A percentile compares a stretch with the other conserved stretches of the same genome.
These are phyloP conservation scores for Peromyscus attwateri DNA, from an alignment of 2,797 vertebrate species.

Conservation along the genomic window DNA sequence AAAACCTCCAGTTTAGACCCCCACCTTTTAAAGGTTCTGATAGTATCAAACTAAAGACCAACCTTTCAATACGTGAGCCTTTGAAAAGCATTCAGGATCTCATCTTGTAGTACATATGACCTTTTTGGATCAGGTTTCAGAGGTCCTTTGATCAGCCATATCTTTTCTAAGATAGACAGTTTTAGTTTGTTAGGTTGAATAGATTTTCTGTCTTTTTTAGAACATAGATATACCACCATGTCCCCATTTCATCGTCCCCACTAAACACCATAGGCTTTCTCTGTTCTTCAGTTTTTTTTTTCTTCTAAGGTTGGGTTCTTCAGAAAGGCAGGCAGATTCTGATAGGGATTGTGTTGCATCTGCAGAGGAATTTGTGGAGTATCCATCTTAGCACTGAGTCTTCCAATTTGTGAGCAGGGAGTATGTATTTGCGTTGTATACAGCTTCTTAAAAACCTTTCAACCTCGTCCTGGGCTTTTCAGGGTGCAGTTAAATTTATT, in stretches of 20 bases:
- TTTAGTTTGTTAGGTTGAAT: background rate
- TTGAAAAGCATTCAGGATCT: background rate
- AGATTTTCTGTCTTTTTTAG: background rate
- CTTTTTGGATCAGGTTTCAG: background rate
- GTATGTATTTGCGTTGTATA: background rate
- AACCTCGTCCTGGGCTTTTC: background rate
- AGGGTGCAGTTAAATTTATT: constrained; percentile 12
- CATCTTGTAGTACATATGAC: background rate
- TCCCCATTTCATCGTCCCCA: background rate
- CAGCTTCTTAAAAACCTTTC: background rate
- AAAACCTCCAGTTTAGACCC: background rate
- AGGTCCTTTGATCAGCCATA: background rate
- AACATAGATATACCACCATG: background rate
- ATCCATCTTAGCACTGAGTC: background rate
- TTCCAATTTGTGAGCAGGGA: background rate
- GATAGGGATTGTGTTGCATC: constrained; percentile 7
- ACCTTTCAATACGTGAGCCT: background rate
- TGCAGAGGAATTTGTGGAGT: background rate
- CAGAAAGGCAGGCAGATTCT: background rate
- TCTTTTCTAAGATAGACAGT: background rate
- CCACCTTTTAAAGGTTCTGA: background rate
- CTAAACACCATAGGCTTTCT: background rate
- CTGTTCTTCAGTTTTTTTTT: background rate
- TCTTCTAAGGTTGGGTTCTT: background rate
- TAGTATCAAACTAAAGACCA: background rate